A percentile compares a stretch with the other conserved stretches of the same genome.
These are phyloP conservation scores for Menidia menidia DNA, from an alignment of 2,797 vertebrate species.

Conservation along the genomic window DNA sequence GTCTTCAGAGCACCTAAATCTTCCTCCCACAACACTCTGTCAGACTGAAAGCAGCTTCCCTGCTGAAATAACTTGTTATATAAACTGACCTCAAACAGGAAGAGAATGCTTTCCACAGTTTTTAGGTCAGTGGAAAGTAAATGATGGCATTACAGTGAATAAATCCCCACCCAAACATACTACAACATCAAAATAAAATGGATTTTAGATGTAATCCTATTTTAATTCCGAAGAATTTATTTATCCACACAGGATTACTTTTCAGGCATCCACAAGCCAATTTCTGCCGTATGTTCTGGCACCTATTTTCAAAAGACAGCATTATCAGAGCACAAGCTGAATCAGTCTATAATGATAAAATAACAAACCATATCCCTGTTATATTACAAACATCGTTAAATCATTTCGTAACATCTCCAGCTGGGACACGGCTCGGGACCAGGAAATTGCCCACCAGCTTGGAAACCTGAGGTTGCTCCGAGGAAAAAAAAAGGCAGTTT, in stretches of 20 bases:
- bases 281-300: slow-evolving; percentile 1
- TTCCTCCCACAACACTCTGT: slow-evolving; percentile 21
- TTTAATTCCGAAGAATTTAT: slow-evolving; percentile 34
- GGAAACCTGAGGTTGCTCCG: slow-evolving; percentile 21
- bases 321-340: neutral
- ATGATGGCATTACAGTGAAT: slow-evolving; percentile 26
- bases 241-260: slow-evolving; percentile 13
- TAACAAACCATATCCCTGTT: neutral
- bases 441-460: slow-evolving; percentile 34
- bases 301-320: neutral
- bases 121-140: slow-evolving; percentile 39
- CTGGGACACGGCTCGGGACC: slow-evolving; percentile 2
- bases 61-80: slow-evolving; percentile 53
- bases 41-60: slow-evolving; percentile 37
- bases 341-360: slow-evolving; percentile 9
- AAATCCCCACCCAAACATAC: slow-evolving; percentile 22
- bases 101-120: slow-evolving; percentile 32
- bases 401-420: slow-evolving; percentile 4
- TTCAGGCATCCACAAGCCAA: neutral
- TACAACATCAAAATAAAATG: slow-evolving; percentile 20
- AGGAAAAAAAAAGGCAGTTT: neutral
- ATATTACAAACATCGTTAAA: neutral
- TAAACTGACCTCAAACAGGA: slow-evolving; percentile 57
- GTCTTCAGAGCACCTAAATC: slow-evolving; percentile 7
- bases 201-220: slow-evolving; percentile 38